Evolutionary conservation across 2,113 vertebrate genomes (phyloP), one percentile per base, ranked within the genome.

Genomic region (Pseudorhombus dupliciocellatus): DNA sequence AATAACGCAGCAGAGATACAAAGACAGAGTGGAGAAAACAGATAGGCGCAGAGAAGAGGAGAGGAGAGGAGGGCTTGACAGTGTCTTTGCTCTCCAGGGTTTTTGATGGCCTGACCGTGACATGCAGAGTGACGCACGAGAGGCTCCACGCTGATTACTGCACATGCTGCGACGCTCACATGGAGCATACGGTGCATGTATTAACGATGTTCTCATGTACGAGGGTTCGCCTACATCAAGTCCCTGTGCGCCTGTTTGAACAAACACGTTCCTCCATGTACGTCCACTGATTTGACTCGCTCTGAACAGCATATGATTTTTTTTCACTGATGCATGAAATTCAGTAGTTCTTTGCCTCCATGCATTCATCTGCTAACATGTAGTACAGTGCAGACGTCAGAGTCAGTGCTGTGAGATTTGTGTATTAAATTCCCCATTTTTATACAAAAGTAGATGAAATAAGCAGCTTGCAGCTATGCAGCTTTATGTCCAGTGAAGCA

Each of bases 61-160:
- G 42, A 44, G 30, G 54, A 66, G 58, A 61, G 68, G 67, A 79
- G 56, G 9, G 61, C 55, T 21, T 59, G 76, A 81, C 21, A n/a
- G 62, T 5, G 71, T 66, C 14, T 58, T 50, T 21, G 46, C 70
- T 90, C 78, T 85, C 77, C 48, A 67, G 83, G 81, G 84, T 48
- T 84, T 83, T 63, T 72, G 60, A 82, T 76, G 79, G 70, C 82
- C 80, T 69, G 79, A 80, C 76, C 78, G 59, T 84, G 87, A 87
- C 89, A 86, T n/a, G 37, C 12, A 75, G 76, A 77, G 67, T 84
- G 88, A 82, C 62, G 56, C 75, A 83, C 60, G 48, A 57, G 52
- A 79, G 76, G 9, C 78, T 63, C 56, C 44, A 56, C 57, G 7
- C 51, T 69, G 61, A 80, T 84, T 71, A 77, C 50, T 52, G 60